Evolutionary conservation across 2,113 vertebrate species (phyloP).

Genomic region (Ceuthmochares aereus): DNA sequence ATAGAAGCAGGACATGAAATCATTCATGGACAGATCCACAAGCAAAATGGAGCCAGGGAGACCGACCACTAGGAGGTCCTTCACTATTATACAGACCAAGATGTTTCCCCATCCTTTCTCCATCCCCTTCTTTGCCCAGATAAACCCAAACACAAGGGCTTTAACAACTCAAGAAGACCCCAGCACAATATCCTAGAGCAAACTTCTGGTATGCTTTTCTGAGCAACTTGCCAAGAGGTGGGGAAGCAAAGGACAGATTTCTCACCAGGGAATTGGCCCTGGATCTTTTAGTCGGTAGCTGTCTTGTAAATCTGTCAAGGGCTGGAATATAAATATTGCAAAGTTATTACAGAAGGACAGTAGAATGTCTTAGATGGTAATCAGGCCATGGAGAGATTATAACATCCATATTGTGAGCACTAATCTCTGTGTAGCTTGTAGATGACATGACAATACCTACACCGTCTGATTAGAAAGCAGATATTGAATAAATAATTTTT

Average conservation of each 20-base stretch:
- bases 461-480: not conserved
- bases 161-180: not conserved
- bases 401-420: not conserved
- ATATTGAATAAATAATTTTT: not conserved
- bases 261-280: not conserved
- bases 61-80: fast-evolving
- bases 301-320: not conserved
- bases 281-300: not conserved
- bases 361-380: not conserved
- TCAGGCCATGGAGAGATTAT: constrained; percentile 13
- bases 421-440: not conserved
- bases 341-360: not conserved
- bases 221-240: not conserved
- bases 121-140: not conserved
- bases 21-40: not conserved
- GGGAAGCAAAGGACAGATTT: not conserved
- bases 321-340: not conserved
- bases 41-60: not conserved
- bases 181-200: not conserved
- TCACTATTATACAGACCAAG: not conserved
- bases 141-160: not conserved
- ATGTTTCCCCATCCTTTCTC: not conserved
- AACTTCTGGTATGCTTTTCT: not conserved
- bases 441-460: not conserved
- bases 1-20: not conserved